Percentiles rank a stretch among this genome's conserved stretches.
Evolutionary conservation across 1,140 invertebrate species (phyloP).

Genomic region (honey bee (Apis mellifera)): Amel_HAv3.1 CM009938.2:6633001-6633500

Average conservation of each 20-base stretch:
- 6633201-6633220: background rate
- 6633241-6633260: conserved; percentile 33
- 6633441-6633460: conserved; percentile 39
- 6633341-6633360: conserved; percentile 64
- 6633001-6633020: background rate
- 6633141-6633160: conserved; percentile 37
- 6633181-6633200: background rate
- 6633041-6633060: background rate
- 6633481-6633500: background rate
- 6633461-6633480: conserved; percentile 16
- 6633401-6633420: conserved; percentile 46
- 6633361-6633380: conserved; percentile 62
- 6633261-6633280: conserved; percentile 61
- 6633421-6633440: conserved; percentile 68
- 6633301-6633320: conserved; percentile 71
- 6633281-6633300: conserved; percentile 76
- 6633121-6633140: conserved; percentile 28
- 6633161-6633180: background rate
- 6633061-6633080: too few species aligned
- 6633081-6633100: background rate
- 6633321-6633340: conserved; percentile 48
- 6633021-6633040: background rate
- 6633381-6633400: conserved; percentile 47
- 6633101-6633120: background rate
- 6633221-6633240: conserved; percentile 29